Conservation (phyloP, 2,113 vertebrate genomes). For the Psophia crepitans region DNA sequence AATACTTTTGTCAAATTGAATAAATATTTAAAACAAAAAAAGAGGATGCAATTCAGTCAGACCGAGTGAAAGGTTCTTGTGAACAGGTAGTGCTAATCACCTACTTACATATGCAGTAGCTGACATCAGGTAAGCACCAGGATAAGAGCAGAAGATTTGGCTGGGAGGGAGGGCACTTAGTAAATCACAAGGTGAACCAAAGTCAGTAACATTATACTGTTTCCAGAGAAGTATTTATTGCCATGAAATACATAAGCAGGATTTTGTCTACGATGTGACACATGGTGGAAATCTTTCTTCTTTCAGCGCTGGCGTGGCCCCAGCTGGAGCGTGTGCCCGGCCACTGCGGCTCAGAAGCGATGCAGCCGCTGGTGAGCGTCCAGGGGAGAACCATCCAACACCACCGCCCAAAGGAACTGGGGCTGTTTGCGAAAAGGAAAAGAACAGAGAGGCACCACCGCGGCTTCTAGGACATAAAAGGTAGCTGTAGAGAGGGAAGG, state of each 20-base stretch:
- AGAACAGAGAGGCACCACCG: not conserved
- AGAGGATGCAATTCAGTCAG: not conserved
- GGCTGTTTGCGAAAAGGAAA: not conserved
- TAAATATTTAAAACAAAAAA: not conserved
- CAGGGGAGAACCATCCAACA: not conserved
- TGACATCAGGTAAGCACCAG: not conserved
- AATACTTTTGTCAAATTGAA: not conserved
- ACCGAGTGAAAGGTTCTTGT: not conserved
- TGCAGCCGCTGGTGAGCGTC: not conserved
- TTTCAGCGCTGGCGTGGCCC: not conserved
- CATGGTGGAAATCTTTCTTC: not conserved
- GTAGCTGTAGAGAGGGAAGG: not conserved
- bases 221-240: not conserved
- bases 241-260: not conserved
- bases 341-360: not conserved
- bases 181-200: not conserved
- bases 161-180: not conserved
- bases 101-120: not conserved
- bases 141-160: not conserved
- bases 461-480: not conserved
- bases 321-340: not conserved
- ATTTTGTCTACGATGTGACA: not conserved
- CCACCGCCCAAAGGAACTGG: not conserved
- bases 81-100: not conserved
- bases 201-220: not conserved